phyloP scores from a whole-genome alignment of 2,113 vertebrate genomes.

The Plestiodon gilberti region DNA sequence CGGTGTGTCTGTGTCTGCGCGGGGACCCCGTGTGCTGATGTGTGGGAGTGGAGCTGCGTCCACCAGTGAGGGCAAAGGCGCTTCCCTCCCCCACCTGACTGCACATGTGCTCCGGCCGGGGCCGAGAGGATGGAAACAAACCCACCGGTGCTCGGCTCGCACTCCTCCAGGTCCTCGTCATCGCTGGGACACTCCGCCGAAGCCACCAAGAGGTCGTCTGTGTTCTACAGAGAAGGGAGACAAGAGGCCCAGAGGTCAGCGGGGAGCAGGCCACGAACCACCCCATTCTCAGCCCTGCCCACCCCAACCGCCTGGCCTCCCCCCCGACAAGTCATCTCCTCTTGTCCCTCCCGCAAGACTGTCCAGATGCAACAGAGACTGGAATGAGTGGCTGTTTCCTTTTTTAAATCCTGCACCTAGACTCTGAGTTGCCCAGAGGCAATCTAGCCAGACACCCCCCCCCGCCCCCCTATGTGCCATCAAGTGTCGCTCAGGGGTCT shows the following conservation, averaged over 20 bases:
- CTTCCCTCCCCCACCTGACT: slow-evolving; percentile 30
- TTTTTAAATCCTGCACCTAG: too few species aligned
- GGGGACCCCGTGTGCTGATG: fast-evolving
- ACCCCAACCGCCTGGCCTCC: neutral
- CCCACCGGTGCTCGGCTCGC: slow-evolving; percentile 95
- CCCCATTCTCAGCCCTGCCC: neutral
- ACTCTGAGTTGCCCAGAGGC: neutral
- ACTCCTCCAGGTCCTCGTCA: slow-evolving; percentile 96
- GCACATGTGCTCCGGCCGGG: slow-evolving; percentile 54
- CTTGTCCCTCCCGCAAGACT: neutral
- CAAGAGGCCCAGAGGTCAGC: slow-evolving; percentile 12
- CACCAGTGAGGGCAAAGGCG: too few species aligned
- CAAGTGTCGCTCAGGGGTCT: too few species aligned
- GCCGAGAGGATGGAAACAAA: slow-evolving; percentile 73
- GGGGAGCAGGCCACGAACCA: neutral
- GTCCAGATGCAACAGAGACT: neutral
- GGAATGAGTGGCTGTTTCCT: too few species aligned
- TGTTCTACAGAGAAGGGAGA: slow-evolving; percentile 79
- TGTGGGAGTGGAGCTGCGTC: neutral
- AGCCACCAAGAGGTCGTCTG: slow-evolving; percentile 92
- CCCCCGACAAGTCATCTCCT: neutral
- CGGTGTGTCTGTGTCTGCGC: neutral
- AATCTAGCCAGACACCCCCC: neutral
- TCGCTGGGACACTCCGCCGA: slow-evolving; percentile 95
- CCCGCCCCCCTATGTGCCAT: neutral